Base-by-base conservation (phyloP, 1,140 invertebrate genomes). In the Pseudomyrmex gracilis region DNA sequence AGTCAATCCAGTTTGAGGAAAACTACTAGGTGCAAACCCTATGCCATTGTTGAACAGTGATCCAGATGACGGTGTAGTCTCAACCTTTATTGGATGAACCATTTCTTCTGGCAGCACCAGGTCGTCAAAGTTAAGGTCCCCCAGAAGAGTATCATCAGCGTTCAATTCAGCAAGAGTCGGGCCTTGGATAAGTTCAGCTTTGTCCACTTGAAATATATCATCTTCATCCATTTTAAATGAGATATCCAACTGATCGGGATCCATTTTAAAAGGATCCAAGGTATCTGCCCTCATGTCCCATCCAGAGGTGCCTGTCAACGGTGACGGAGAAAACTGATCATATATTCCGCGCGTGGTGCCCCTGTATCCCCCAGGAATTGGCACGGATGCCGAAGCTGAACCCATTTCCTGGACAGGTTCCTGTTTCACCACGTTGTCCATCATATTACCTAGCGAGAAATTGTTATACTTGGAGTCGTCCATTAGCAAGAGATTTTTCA, bases 191-290 rank as follows among this genome's bases (percentile, higher is more conserved):
- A 98, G 95, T 94, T 98, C 97, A 60, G 97, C 96, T 93, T 98
- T 97, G 92, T 98, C 97, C 57, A 98, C 97, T 95, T 98, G 97
- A 91, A 98, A 98, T 85, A 98, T 98, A 91, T 98, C 97, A 91
- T 98, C 97, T 89, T 98, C 97, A 88, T 98, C 97, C 95, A 97
- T 97, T 92, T 96, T 97, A 64, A 97, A 96, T 4, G 96, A 91
- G 7, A 91, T 85, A 1, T 92, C 90, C 17, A 94, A 73, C 17
- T 90, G 92, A 68, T 93, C 89, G 0, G 92, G 73, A 73, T 94
- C 93, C 15, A 92, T 77, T 53, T 92, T 93, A 58, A 92, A 92
- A 1, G 90, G 88, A 45, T 91, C 92, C 12, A 93, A 91, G 47
- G 90, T 82, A 22, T 93, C 93, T 0, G 91, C 68, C 24, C 91